phyloP scores from a whole-genome alignment of 2,888 invertebrate genomes.

The Laspeyria flexula region DNA sequence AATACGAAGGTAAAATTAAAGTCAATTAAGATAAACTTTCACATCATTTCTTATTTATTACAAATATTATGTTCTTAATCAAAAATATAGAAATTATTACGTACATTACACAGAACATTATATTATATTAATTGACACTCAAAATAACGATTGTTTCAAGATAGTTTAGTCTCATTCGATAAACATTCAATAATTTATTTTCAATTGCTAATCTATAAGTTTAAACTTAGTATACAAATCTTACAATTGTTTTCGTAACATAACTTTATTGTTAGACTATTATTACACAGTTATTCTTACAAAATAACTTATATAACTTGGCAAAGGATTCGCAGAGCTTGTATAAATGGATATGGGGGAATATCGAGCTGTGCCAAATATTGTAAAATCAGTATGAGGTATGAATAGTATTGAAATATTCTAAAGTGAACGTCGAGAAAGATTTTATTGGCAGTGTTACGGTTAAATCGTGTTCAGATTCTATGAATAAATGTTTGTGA shows the following conservation, averaged over 20 bases:
- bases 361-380: slow-evolving; percentile 64
- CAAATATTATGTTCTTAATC: too few species aligned
- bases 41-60: too few species aligned
- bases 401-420: slow-evolving; percentile 27
- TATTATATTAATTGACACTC: too few species aligned
- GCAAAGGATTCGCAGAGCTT: slow-evolving; percentile 71
- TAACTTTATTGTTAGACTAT: slow-evolving; percentile 50
- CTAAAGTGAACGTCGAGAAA: slow-evolving; percentile 4
- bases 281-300: slow-evolving; percentile 54
- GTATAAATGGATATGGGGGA: slow-evolving; percentile 55
- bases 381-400: slow-evolving; percentile 35
- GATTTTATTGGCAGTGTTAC: slow-evolving; percentile 1
- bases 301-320: slow-evolving; percentile 74
- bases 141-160: too few species aligned
- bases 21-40: too few species aligned
- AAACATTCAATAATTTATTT: too few species aligned
- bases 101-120: too few species aligned
- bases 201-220: too few species aligned
- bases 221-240: slow-evolving; percentile 44
- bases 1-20: too few species aligned
- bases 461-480: not conserved
- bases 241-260: slow-evolving; percentile 50
- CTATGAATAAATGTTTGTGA: not conserved
- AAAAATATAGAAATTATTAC: too few species aligned
- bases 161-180: too few species aligned